Base-by-base conservation (phyloP, 2,113 vertebrate genomes). In the Caracal caracal region DNA sequence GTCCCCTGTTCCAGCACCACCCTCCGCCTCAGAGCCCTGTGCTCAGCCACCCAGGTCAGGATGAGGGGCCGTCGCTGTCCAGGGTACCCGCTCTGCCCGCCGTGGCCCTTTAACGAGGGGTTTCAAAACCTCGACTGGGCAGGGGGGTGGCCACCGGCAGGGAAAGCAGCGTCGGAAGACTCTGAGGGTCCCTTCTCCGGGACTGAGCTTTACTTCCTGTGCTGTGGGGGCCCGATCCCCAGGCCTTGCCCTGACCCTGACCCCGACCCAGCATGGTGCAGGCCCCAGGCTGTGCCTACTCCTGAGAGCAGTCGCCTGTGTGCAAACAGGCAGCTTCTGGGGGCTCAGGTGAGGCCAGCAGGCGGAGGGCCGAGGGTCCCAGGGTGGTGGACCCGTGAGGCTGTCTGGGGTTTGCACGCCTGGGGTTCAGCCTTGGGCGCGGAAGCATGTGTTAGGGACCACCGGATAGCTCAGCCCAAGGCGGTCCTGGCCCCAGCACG, bases 1-100 rank as follows among this genome's bases (percentile, higher is more conserved):
- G 24, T 0, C 2, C 30, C 28, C 30, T 0, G 28, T 65, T 70
- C 84, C 33, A 49, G 63, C 6, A 30, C 79, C 0, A 6, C 0
- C 5, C 13, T 40, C 12, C 0, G 56, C 51, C 83, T 79, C 30
- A 16, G 40, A 12, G 26, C 6, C 12, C 66, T 61, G 35, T 0
- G 3, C 17, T 35, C 2, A 0, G 37, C 30, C 8, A 4, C 15
- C 35, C 1, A 5, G 61, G 40, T 1, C 0, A 3, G 79, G 37
- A 17, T 0, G 4, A 0, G 43, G 59, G 10, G 63, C 15, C 0
- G 3, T 15, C 16, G 0, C 81, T 20, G 37, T 43, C 24, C 33
- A 0, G n/a, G 6, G 35, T 1, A 20, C 8, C 6, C 19, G 37
- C 49, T 61, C 66, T 61, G 66, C 37, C 51, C 7, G 1, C 2